These are phyloP conservation scores for Gymnarchus niloticus DNA, from an alignment of 2,113 vertebrate species.

Conservation along the genomic window DNA sequence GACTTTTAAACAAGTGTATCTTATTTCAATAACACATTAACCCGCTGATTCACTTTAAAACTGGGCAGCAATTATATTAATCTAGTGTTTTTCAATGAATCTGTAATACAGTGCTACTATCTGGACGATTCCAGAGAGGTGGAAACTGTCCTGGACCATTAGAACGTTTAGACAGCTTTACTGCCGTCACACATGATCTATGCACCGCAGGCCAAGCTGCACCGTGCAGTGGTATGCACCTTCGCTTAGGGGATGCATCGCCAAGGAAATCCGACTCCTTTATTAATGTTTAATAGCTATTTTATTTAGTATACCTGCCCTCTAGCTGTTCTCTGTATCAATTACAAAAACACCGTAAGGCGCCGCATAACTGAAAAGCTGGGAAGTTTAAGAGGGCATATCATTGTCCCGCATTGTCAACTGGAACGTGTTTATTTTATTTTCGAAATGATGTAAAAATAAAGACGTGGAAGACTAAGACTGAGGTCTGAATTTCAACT, in stretches of 20 bases:
- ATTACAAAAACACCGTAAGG: constrained; percentile 3
- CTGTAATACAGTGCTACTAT: no score
- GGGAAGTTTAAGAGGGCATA: neutral
- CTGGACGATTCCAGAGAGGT: no score
- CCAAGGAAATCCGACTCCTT: neutral
- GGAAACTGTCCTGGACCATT: no score
- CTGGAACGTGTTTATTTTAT: neutral
- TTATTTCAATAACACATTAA: no score
- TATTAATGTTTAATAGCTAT: constrained; percentile 20
- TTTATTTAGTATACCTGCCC: constrained; percentile 49
- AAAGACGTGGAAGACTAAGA: neutral
- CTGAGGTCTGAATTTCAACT: neutral
- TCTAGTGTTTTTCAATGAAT: neutral
- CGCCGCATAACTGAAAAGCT: neutral
- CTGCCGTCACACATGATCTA: no score
- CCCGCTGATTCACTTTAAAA: neutral
- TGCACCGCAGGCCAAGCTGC: no score
- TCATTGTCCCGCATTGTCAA: neutral
- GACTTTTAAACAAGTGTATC: no score
- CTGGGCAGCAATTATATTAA: neutral
- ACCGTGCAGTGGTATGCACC: neutral
- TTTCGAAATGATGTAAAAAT: neutral
- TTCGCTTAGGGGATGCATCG: neutral
- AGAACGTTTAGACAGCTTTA: no score
- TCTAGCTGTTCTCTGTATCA: constrained; percentile 45